Conservation (phyloP, 2,888 invertebrate species). For the Drymonia ruficornis region DNA sequence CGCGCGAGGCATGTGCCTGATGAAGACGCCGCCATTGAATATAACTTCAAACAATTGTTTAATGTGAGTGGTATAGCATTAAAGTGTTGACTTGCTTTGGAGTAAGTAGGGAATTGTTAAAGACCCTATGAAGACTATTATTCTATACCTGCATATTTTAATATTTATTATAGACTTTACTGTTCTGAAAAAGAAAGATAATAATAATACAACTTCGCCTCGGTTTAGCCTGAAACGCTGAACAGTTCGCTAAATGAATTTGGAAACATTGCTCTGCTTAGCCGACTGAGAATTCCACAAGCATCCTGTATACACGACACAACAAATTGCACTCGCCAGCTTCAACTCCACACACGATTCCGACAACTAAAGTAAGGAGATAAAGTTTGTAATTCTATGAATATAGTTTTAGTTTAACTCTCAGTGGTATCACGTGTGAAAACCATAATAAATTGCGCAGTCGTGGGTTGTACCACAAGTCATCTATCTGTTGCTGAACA, state of each 20-base stretch:
- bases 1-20: no score
- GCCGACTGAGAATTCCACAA: conserved; percentile 27
- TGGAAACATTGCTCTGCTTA: conserved; percentile 27
- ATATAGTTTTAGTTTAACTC: neutral
- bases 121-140: no score
- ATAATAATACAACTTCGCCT: no score
- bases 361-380: neutral
- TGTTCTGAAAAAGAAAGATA: no score
- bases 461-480: neutral
- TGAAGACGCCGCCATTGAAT: no score
- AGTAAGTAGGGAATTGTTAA: no score
- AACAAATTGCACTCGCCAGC: conserved; percentile 13
- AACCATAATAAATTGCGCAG: neutral
- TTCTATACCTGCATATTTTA: no score
- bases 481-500: neutral
- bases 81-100: no score
- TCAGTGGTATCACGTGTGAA: neutral
- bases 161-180: no score
- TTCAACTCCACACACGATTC: conserved; percentile 11
- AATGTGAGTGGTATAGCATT: no score
- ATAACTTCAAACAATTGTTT: no score
- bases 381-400: conserved; percentile 12
- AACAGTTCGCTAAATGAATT: conserved; percentile 21
- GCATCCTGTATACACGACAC: conserved; percentile 5
- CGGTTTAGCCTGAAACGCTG: no score